These are phyloP conservation scores for Scalopus aquaticus DNA, from an alignment of 2,113 vertebrate species.

Conservation along the genomic window DNA sequence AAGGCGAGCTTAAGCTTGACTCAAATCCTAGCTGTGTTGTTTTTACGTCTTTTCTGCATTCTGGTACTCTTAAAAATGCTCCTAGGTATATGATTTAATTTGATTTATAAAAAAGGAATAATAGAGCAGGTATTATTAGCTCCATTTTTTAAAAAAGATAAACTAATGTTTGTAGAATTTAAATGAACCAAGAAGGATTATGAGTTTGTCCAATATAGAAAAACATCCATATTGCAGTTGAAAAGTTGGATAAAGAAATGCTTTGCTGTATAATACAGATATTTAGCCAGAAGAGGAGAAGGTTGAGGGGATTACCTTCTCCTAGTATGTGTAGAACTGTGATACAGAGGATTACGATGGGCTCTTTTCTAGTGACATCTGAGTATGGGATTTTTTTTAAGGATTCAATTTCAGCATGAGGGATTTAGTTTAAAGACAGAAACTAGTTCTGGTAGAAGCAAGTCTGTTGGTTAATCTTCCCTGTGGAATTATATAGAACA, in stretches of 20 bases:
- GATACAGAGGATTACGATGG: background rate
- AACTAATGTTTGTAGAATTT: constrained; percentile 11
- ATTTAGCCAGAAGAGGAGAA: constrained; percentile 36
- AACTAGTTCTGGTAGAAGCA: constrained; percentile 42
- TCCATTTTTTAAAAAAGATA: background rate
- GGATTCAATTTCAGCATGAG: constrained; percentile 61
- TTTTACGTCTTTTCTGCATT: background rate
- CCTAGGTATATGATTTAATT: constrained; percentile 16
- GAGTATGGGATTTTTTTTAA: constrained; percentile 46
- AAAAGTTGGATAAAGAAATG: constrained; percentile 53
- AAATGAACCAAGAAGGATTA: background rate
- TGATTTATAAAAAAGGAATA: background rate
- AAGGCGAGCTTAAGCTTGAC: background rate
- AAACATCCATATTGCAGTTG: background rate
- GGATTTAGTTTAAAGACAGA: constrained; percentile 50
- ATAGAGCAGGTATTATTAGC: background rate
- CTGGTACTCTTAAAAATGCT: background rate
- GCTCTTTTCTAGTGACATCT: constrained; percentile 15
- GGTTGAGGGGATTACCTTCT: background rate
- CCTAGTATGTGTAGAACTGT: background rate
- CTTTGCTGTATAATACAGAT: background rate
- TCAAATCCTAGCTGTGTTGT: background rate
- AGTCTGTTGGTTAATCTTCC: constrained; percentile 42
- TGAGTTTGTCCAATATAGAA: constrained; percentile 21
- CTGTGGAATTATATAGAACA: constrained; percentile 9